These are phyloP conservation scores for Nerophis lumbriciformis DNA, from an alignment of 2,113 vertebrate genomes.

Conservation along the genomic window DNA sequence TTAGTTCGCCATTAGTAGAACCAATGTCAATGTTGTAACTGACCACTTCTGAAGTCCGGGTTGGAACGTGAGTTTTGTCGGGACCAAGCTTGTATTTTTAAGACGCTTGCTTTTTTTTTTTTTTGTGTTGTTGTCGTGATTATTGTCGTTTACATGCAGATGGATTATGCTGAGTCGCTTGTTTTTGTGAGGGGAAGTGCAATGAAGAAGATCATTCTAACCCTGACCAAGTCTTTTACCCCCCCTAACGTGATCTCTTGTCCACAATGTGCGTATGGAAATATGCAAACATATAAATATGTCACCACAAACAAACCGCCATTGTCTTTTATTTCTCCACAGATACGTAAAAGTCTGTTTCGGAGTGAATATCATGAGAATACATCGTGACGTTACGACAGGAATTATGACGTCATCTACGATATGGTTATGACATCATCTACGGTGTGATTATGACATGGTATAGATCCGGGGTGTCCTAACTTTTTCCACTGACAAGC, in stretches of 20 bases:
- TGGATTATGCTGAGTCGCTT: slow-evolving; percentile 14
- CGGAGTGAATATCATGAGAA: too few species aligned
- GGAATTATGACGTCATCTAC: too few species aligned
- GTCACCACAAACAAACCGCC: slow-evolving; percentile 9
- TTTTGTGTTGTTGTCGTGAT: slow-evolving; percentile 23
- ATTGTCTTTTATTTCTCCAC: slow-evolving; percentile 9
- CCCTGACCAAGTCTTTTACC: slow-evolving; percentile 14
- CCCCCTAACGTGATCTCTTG: slow-evolving; percentile 43
- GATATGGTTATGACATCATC: too few species aligned
- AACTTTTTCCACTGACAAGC: too few species aligned
- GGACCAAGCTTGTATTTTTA: slow-evolving; percentile 36
- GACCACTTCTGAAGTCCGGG: neutral
- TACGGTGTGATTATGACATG: too few species aligned
- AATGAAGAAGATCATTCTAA: slow-evolving; percentile 6
- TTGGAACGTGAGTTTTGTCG: slow-evolving; percentile 16
- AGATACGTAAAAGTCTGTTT: slow-evolving; percentile 1
- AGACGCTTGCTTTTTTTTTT: slow-evolving; percentile 6
- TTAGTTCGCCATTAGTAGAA: too few species aligned
- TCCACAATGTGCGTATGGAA: slow-evolving; percentile 49
- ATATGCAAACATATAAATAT: slow-evolving; percentile 55
- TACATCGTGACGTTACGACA: too few species aligned
- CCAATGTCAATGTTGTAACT: neutral
- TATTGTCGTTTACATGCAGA: slow-evolving; percentile 22
- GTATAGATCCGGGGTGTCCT: too few species aligned
- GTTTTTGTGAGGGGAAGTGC: slow-evolving; percentile 30